Evolutionary conservation across 2,888 invertebrate species (phyloP).

Genomic region (Eudemis profundana): DNA sequence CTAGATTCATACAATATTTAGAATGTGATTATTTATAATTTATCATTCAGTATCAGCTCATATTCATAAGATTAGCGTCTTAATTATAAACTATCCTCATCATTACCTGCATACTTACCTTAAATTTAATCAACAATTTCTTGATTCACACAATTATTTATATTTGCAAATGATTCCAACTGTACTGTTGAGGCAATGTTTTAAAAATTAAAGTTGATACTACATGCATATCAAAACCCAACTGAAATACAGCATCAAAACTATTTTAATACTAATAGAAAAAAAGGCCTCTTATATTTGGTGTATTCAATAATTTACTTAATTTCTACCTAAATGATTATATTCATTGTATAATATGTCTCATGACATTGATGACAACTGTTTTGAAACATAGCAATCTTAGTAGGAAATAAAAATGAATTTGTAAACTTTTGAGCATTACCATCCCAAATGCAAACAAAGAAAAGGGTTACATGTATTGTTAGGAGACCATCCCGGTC

Average conservation of each 20-base stretch:
- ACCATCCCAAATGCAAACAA: constrained; percentile 73
- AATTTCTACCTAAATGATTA: constrained; percentile 40
- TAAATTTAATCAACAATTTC: constrained; percentile 45
- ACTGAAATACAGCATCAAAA: constrained; percentile 34
- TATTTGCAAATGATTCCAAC: constrained; percentile 27
- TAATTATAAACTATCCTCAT: constrained; percentile 61
- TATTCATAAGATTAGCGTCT: constrained; percentile 83
- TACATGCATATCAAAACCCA: constrained; percentile 29
- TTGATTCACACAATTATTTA: constrained; percentile 6
- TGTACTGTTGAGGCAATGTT: constrained; percentile 23
- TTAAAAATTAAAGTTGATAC: constrained; percentile 16
- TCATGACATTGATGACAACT: constrained; percentile 1
- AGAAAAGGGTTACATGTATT: constrained; percentile 68
- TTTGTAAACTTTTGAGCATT: constrained; percentile 84
- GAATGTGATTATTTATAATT: constrained; percentile 50
- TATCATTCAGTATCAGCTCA: constrained; percentile 73
- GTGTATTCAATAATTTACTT: constrained; percentile 59
- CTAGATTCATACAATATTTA: constrained; percentile 49
- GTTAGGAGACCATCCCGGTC: constrained; percentile 51
- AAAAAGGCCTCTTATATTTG: constrained; percentile 77
- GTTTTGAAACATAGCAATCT: constrained; percentile 37
- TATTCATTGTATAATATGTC: constrained; percentile 35
- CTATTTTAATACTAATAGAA: constrained; percentile 50
- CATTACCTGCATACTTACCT: constrained; percentile 47
- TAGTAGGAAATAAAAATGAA: constrained; percentile 43